These are phyloP conservation scores for Bungarus multicinctus DNA, from an alignment of 2,113 vertebrate genomes.

Conservation along the genomic window DNA sequence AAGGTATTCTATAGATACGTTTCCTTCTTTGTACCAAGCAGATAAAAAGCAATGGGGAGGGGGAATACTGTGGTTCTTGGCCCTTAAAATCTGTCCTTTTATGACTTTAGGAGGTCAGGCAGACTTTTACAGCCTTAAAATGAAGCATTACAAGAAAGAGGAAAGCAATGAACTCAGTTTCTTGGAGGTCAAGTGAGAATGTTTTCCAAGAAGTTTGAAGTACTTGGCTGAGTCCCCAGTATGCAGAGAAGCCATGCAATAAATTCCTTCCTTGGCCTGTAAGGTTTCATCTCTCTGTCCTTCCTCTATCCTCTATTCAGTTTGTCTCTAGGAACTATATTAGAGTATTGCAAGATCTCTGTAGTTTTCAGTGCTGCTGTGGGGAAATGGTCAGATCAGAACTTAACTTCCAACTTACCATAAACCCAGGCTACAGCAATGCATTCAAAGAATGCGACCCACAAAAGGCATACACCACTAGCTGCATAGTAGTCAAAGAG, in stretches of 20 bases:
- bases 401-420: slow-evolving; percentile 77
- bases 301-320: not conserved
- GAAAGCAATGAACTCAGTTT: not conserved
- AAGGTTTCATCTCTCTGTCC: not conserved
- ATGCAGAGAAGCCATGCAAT: not conserved
- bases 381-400: not conserved
- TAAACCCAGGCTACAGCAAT: slow-evolving; percentile 99
- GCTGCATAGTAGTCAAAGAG: slow-evolving; percentile 99
- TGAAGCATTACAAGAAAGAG: not conserved
- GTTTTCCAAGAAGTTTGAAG: not conserved
- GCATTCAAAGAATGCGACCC: slow-evolving; percentile 99
- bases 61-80: not conserved
- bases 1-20: not conserved
- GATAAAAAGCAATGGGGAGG: not conserved
- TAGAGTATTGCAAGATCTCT: not conserved
- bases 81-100: not conserved
- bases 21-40: not conserved
- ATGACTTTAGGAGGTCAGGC: not conserved
- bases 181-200: not conserved
- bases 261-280: not conserved
- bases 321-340: not conserved
- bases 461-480: slow-evolving; percentile 99
- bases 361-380: not conserved
- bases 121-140: not conserved
- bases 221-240: not conserved